phyloP scores from a whole-genome alignment of 2,888 invertebrate species.

The Rhopalosiphum nymphaeae region DNA sequence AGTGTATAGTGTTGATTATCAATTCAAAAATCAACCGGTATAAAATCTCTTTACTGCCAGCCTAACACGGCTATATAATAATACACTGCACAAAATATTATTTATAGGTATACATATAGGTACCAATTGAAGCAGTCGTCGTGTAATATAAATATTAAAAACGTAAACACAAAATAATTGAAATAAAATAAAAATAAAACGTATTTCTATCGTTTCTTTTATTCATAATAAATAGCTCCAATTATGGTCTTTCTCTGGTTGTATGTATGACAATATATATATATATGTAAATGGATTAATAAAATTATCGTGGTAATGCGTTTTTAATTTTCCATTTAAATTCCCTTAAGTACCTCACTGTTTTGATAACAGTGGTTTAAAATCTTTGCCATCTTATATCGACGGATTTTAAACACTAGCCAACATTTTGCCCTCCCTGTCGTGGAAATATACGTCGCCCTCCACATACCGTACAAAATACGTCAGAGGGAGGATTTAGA shows the following conservation, averaged over 20 bases:
- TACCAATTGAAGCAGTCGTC: not conserved
- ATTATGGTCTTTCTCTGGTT: not conserved
- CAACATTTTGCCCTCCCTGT: conserved; percentile 39
- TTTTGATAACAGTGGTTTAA: conserved; percentile 64
- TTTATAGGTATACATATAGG: no score
- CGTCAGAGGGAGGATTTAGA: conserved; percentile 38
- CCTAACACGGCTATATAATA: no score
- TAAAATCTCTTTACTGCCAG: no score
- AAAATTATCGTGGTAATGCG: conserved; percentile 56
- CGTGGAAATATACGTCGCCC: not conserved
- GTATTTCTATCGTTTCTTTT: not conserved
- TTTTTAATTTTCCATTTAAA: conserved; percentile 65
- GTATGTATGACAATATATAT: not conserved
- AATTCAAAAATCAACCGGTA: no score
- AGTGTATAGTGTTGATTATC: no score
- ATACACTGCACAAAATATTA: no score
- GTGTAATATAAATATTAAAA: not conserved
- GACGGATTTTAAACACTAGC: conserved; percentile 57
- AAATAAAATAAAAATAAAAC: not conserved
- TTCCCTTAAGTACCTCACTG: conserved; percentile 60
- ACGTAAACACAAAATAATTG: not conserved
- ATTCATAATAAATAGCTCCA: conserved; percentile 19
- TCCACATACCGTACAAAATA: not conserved
- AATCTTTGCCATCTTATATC: conserved; percentile 52
- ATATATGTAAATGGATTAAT: conserved; percentile 49